These are phyloP conservation scores for Osmerus eperlanus DNA, from an alignment of 2,113 vertebrate species.

Conservation along the genomic window DNA sequence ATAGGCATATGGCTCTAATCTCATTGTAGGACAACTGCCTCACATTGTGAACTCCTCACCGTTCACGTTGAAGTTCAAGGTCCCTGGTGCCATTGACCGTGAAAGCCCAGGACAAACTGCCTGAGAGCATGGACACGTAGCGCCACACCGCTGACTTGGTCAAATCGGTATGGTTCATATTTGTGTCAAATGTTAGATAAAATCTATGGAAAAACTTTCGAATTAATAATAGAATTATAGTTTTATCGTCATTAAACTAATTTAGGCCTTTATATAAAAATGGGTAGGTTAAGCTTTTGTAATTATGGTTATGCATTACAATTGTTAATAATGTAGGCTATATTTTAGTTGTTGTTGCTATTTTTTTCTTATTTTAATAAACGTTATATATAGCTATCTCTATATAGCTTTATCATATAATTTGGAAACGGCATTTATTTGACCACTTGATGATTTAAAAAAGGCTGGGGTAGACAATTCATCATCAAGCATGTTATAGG, in stretches of 20 bases:
- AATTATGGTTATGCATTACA: too few species aligned
- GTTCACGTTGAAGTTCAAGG: constrained; percentile 70
- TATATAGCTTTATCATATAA: too few species aligned
- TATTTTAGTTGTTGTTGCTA: too few species aligned
- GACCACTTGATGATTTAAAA: constrained; percentile 1
- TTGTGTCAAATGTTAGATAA: neutral
- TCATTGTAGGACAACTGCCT: constrained; percentile 36
- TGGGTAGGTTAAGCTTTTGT: too few species aligned
- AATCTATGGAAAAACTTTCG: neutral
- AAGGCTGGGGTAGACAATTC: neutral
- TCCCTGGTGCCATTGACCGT: constrained; percentile 56
- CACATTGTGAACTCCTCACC: constrained; percentile 33
- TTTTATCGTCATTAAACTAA: neutral
- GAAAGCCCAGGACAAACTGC: neutral
- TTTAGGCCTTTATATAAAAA: too few species aligned
- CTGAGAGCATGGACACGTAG: neutral
- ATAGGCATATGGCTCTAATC: constrained; percentile 63
- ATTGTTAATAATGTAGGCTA: too few species aligned
- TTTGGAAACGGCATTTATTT: neutral
- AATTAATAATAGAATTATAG: neutral
- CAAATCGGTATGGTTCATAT: neutral
- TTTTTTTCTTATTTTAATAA: too few species aligned
- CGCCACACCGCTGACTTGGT: neutral
- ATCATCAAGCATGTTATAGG: neutral
- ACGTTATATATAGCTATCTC: too few species aligned